Evolutionary conservation across 2,888 invertebrate species (phyloP).

Genomic region (Drosophila buzzatii): DNA sequence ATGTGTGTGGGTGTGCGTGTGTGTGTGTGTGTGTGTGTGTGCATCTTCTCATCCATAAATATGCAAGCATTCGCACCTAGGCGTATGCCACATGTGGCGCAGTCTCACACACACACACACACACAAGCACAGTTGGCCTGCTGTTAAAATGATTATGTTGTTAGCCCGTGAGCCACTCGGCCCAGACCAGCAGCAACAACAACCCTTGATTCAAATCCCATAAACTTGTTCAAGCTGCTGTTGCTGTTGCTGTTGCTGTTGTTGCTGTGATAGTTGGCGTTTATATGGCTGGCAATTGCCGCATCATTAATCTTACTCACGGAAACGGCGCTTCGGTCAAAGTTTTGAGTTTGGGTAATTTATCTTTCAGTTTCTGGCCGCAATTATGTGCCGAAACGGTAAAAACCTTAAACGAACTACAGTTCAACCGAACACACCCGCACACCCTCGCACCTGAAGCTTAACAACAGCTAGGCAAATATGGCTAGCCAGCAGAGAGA

Average conservation of each 20-base stretch:
- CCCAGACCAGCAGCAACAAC: slow-evolving; percentile 17
- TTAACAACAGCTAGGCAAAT: slow-evolving; percentile 27
- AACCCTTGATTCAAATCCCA: slow-evolving; percentile 68
- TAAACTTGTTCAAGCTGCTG: slow-evolving; percentile 66
- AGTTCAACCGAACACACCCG: background rate
- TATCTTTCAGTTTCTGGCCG: slow-evolving; percentile 76
- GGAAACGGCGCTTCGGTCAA: slow-evolving; percentile 81
- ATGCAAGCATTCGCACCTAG: slow-evolving; percentile 78
- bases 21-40: slow-evolving; percentile 11
- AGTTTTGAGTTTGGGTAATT: slow-evolving; percentile 81
- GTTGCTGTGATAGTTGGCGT: slow-evolving; percentile 64
- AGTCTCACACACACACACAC: slow-evolving; percentile 12
- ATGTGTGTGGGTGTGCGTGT: background rate
- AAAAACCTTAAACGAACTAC: slow-evolving; percentile 44
- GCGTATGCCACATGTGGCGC: slow-evolving; percentile 60
- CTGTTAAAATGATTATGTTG: slow-evolving; percentile 76
- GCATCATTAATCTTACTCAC: slow-evolving; percentile 80
- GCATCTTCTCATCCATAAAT: slow-evolving; percentile 68
- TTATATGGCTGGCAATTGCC: slow-evolving; percentile 72
- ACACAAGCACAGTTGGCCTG: slow-evolving; percentile 44
- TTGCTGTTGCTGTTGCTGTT: slow-evolving; percentile 25
- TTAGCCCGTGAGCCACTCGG: slow-evolving; percentile 41
- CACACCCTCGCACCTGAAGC: slow-evolving; percentile 11
- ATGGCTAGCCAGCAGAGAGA: slow-evolving; percentile 12
- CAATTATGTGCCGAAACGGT: slow-evolving; percentile 72